Conservation (phyloP, 2,113 vertebrate genomes). For the Phoenicopterus ruber region DNA sequence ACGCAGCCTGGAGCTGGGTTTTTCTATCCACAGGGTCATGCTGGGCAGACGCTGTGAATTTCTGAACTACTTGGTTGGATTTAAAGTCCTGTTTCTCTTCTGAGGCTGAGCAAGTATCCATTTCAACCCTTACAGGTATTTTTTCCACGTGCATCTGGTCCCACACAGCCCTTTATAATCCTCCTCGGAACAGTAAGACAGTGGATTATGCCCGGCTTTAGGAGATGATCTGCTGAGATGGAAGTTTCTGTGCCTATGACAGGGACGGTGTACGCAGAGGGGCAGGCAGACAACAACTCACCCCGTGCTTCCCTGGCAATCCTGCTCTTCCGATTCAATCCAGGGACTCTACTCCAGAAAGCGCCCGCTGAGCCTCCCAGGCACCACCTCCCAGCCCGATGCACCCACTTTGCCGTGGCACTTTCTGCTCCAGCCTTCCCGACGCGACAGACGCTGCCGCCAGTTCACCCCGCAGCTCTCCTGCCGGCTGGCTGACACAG, state of each 20-base stretch:
- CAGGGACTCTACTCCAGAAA: neutral
- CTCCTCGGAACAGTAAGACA: neutral
- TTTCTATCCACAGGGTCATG: neutral
- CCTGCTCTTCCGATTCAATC: neutral
- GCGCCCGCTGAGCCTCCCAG: neutral
- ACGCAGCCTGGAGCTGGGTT: neutral
- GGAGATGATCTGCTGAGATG: neutral
- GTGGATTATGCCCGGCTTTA: neutral
- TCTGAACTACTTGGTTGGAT: neutral
- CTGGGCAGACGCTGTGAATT: neutral
- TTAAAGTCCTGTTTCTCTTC: neutral
- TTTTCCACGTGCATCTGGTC: neutral
- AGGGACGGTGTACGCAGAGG: accelerated
- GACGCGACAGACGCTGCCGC: accelerated
- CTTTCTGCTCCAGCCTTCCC: neutral
- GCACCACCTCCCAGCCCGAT: accelerated
- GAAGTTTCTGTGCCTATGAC: neutral
- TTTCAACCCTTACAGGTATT: neutral
- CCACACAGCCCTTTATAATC: neutral
- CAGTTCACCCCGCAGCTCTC: neutral
- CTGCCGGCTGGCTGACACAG: neutral
- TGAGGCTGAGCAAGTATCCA: neutral
- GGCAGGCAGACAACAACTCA: neutral
- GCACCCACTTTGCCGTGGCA: neutral
- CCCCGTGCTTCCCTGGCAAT: neutral